Conservation (phyloP, 2,113 vertebrate species). For the Mormoops blainvillei region DNA sequence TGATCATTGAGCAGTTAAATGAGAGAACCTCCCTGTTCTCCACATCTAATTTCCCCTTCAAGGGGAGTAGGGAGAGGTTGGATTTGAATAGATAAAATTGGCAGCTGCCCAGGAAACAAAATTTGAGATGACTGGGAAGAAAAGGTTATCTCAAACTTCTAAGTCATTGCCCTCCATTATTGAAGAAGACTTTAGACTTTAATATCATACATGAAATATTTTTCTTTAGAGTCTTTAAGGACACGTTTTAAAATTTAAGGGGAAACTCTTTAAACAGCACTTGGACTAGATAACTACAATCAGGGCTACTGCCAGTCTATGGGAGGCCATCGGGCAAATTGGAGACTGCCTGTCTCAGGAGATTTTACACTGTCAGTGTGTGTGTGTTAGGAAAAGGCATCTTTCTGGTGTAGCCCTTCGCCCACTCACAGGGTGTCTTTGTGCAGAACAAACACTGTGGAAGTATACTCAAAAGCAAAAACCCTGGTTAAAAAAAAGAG, state of each 20-base stretch:
- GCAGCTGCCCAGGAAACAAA: not conserved
- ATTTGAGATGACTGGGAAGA: not conserved
- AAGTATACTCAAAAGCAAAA: not conserved
- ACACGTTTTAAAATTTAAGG: not conserved
- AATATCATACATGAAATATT: not conserved
- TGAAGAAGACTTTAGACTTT: not conserved
- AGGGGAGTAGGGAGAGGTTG: not conserved
- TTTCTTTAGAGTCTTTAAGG: not conserved
- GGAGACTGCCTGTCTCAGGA: not conserved
- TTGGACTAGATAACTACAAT: not conserved
- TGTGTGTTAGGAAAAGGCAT: not conserved
- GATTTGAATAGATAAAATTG: not conserved
- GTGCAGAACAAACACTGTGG: not conserved
- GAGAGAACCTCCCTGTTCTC: not conserved
- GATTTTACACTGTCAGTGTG: fast-evolving
- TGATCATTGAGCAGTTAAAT: constrained; percentile 43
- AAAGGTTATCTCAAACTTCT: not conserved
- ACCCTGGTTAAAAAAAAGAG: not conserved
- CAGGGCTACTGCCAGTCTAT: not conserved
- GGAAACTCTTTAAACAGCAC: not conserved
- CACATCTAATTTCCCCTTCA: not conserved
- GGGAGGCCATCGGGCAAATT: not conserved
- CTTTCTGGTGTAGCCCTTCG: not conserved
- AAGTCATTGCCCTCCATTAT: not conserved
- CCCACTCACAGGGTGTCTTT: not conserved